These are phyloP conservation scores for Parazoanthus darwini DNA, from an alignment of 92 coral and sea anemone genomes.

Conservation along the genomic window DNA sequence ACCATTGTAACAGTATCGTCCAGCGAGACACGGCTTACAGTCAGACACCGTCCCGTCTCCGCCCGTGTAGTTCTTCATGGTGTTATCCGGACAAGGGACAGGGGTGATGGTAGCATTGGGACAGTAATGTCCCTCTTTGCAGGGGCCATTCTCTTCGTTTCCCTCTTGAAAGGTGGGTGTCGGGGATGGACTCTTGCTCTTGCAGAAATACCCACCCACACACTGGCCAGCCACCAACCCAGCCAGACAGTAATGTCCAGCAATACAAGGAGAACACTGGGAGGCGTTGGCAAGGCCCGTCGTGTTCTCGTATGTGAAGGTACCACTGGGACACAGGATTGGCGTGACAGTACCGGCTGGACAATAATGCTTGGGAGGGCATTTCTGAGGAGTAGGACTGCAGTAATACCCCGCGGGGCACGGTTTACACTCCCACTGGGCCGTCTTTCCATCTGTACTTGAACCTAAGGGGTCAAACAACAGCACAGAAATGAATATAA, in stretches of 20 bases:
- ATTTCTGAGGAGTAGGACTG: constrained; percentile 61
- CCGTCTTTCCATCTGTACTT: constrained; percentile 46
- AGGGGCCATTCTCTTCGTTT: constrained; percentile 90
- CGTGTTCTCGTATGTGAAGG: constrained; percentile 79
- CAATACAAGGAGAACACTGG: constrained; percentile 84
- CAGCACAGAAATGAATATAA: no score
- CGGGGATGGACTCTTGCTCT: constrained; percentile 98
- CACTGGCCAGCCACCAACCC: constrained; percentile 81
- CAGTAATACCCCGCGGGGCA: constrained; percentile 96
- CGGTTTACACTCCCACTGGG: constrained; percentile 67
- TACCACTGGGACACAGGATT: constrained; percentile 81
- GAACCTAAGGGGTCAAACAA: constrained; percentile 42
- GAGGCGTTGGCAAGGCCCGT: constrained; percentile 74
- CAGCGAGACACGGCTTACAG: constrained; percentile 91
- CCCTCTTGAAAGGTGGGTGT: constrained; percentile 42
- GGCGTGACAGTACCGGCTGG: constrained; percentile 91
- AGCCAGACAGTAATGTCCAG: constrained; percentile 87
- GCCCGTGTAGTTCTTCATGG: constrained; percentile 89
- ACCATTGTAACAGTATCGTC: constrained; percentile 91
- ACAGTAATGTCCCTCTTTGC: constrained; percentile 85
- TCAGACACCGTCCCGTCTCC: constrained; percentile 82
- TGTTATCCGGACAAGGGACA: constrained; percentile 88
- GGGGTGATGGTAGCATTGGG: constrained; percentile 90
- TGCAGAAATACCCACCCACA: constrained; percentile 91
- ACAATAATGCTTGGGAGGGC: constrained; percentile 86